Evolutionary conservation across 1,140 invertebrate species (phyloP).

Genomic region (Heliothis virescens): DNA sequence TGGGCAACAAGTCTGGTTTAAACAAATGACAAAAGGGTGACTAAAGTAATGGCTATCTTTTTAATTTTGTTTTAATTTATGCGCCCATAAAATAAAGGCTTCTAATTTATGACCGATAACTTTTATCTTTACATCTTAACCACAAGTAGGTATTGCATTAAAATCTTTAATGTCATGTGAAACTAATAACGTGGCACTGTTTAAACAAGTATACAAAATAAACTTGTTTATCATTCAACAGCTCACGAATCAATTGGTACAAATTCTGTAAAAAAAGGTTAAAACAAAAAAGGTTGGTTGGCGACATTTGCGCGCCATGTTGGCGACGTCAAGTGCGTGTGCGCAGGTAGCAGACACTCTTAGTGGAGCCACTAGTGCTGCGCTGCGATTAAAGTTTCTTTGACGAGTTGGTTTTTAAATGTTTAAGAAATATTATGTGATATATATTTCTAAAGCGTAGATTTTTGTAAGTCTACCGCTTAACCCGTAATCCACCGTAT

Average conservation of each 20-base stretch:
- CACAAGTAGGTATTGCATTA: not conserved
- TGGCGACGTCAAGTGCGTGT: conserved; percentile 57
- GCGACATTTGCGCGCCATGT: conserved; percentile 53
- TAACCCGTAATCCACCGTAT: too few species aligned
- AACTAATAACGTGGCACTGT: not conserved
- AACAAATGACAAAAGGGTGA: too few species aligned
- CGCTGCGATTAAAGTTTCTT: not conserved
- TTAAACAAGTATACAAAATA: not conserved
- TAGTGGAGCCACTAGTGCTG: conserved; percentile 21
- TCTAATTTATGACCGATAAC: too few species aligned
- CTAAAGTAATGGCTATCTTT: too few species aligned
- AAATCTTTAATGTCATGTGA: not conserved
- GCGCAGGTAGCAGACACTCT: conserved; percentile 54
- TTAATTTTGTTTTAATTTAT: too few species aligned
- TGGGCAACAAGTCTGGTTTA: too few species aligned
- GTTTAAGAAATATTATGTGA: too few species aligned
- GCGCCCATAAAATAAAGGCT: too few species aligned
- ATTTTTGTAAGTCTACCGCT: not conserved
- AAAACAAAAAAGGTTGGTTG: conserved; percentile 15
- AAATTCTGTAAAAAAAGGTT: conserved; percentile 31
- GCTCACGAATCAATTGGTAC: conserved; percentile 41
- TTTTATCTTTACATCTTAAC: too few species aligned
- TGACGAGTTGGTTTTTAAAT: not conserved
- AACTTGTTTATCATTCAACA: conserved; percentile 41
- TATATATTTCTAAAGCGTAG: not conserved